Conservation (phyloP, 2,888 invertebrate genomes). For the Polia nebulosa region DNA sequence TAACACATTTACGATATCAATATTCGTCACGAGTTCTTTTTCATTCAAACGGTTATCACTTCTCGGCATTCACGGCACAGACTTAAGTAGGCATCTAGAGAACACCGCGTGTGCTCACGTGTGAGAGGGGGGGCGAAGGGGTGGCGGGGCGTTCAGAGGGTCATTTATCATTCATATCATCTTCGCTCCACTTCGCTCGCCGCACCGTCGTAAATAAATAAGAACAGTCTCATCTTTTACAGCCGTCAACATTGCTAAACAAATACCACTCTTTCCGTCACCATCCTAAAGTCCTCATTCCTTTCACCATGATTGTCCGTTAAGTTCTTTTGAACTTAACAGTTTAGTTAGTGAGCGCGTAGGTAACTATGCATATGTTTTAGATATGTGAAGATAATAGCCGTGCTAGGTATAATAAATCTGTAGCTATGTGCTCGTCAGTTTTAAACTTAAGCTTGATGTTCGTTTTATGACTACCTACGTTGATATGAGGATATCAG, state of each 20-base stretch:
- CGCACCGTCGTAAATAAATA: constrained; percentile 91
- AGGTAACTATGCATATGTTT: constrained; percentile 88
- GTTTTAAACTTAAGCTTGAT: constrained; percentile 73
- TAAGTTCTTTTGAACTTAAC: constrained; percentile 68
- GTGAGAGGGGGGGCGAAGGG: constrained; percentile 80
- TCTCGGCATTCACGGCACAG: constrained; percentile 80
- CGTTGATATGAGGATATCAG: constrained; percentile 38
- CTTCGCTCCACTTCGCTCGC: constrained; percentile 91
- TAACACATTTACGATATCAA: constrained; percentile 73
- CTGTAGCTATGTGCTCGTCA: constrained; percentile 66
- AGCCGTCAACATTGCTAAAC: constrained; percentile 73
- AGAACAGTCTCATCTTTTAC: constrained; percentile 91
- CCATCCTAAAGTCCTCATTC: constrained; percentile 37
- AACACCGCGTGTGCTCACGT: constrained; percentile 88
- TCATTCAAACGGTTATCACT: constrained; percentile 83
- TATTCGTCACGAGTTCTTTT: constrained; percentile 82
- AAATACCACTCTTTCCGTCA: constrained; percentile 62
- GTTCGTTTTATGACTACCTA: constrained; percentile 58
- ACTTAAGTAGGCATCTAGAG: constrained; percentile 84
- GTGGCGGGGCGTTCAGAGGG: constrained; percentile 81
- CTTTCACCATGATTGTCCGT: constrained; percentile 33
- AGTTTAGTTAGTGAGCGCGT: constrained; percentile 79
- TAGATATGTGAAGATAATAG: constrained; percentile 85
- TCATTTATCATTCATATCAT: constrained; percentile 92
- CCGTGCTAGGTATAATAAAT: constrained; percentile 72